Percentiles rank a stretch among this genome's conserved stretches.
Conservation (phyloP, 2,888 invertebrate species). For the Poecilus cupreus region DNA sequence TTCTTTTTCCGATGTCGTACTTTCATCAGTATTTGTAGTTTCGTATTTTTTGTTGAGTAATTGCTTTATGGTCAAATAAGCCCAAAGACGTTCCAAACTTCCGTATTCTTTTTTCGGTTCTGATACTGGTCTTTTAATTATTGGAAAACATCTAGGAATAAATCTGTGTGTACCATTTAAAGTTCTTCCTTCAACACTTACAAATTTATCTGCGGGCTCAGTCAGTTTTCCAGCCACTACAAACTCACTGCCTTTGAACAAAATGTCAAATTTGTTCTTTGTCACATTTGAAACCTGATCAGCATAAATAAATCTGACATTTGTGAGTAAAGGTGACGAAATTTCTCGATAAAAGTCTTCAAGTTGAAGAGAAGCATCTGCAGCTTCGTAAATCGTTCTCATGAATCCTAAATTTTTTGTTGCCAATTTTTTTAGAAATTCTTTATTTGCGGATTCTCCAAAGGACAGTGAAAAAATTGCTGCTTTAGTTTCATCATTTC, state of each 20-base stretch:
- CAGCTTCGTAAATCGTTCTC: constrained; percentile 71
- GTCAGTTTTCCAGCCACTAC: constrained; percentile 75
- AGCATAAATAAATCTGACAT: constrained; percentile 71
- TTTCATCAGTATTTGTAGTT: neutral
- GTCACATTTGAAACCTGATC: constrained; percentile 66
- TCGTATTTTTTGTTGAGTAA: constrained; percentile 74
- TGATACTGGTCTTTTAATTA: constrained; percentile 9
- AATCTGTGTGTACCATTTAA: constrained; percentile 65
- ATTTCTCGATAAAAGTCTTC: constrained; percentile 71
- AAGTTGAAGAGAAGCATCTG: constrained; percentile 71
- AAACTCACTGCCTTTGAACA: constrained; percentile 76
- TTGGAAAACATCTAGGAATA: constrained; percentile 53
- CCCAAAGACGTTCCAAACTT: constrained; percentile 76
- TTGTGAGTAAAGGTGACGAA: constrained; percentile 71
- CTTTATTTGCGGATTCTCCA: constrained; percentile 71
- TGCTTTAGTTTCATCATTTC: constrained; percentile 41
- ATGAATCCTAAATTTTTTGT: constrained; percentile 71
- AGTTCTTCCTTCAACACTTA: constrained; percentile 56
- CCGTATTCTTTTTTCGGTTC: constrained; percentile 17
- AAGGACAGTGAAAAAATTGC: constrained; percentile 73
- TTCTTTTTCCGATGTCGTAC: constrained; percentile 71
- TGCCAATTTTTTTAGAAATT: constrained; percentile 71
- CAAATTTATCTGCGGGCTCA: constrained; percentile 21
- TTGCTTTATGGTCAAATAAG: constrained; percentile 77
- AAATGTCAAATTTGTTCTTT: constrained; percentile 73